A percentile compares a stretch with the other conserved stretches of the same genome.
Evolutionary conservation across 2,113 vertebrate genomes (phyloP).

Genomic region (Pelvicachromis taeniatus): DNA sequence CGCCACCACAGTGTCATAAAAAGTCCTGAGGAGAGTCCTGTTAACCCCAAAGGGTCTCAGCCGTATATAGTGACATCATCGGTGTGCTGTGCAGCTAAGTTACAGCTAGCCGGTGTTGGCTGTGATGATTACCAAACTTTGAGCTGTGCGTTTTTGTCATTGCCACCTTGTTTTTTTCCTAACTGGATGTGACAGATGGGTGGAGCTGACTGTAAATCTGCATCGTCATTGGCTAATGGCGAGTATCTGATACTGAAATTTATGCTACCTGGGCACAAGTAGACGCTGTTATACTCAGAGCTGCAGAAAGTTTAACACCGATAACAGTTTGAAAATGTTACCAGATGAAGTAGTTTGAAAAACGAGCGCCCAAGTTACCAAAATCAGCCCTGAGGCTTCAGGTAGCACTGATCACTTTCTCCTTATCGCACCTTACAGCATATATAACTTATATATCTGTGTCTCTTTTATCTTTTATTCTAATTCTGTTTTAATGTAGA

Average conservation of each 20-base stretch:
- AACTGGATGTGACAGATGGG: background rate
- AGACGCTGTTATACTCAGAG: fast-evolving
- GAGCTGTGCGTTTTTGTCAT: background rate
- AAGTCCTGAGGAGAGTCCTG: too few species aligned
- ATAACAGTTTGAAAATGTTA: background rate
- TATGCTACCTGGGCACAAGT: background rate
- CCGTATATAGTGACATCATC: fast-evolving
- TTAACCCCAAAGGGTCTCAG: too few species aligned
- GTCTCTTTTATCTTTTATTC: background rate
- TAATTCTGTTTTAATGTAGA: background rate
- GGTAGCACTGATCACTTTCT: background rate
- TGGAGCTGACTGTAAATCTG: background rate
- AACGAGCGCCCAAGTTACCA: background rate
- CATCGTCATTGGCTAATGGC: background rate
- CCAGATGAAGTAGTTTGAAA: background rate
- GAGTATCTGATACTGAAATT: background rate
- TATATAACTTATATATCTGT: background rate
- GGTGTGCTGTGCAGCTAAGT: background rate
- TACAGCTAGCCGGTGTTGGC: background rate
- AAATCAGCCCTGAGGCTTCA: background rate
- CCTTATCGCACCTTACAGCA: background rate
- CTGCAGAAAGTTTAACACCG: background rate
- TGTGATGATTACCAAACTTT: background rate
- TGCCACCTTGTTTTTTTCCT: background rate
- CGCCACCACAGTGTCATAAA: too few species aligned